Evolutionary conservation across 2,888 invertebrate genomes (phyloP), one percentile per base, ranked within the genome.

Genomic region (Apodemia zela): DNA sequence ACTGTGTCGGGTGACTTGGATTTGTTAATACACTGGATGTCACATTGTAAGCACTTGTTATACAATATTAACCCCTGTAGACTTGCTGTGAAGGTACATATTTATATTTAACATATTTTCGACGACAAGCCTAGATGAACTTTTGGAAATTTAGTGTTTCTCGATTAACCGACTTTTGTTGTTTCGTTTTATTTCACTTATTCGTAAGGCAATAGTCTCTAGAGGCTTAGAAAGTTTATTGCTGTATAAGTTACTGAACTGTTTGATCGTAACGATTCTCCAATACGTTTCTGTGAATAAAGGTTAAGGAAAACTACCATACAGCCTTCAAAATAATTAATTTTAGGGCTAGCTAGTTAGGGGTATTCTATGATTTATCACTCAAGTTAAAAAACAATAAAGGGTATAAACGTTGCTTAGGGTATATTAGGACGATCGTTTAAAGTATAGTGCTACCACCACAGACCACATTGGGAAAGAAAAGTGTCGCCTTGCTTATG

Each of bases 161-260:
- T 76, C 78, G 80, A 84, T 86, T 87, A 85, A 85, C 79, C 85
- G 75, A 74, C 80, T 80, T 79, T 74, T 72, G 75, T 70, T 84
- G 75, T 82, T 84, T 82, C 87, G 83, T 86, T 86, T 81, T 85
- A 82, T 82, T 87, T 85, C 85, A 79, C 75, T 73, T 69, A 68
- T 69, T 68, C 73, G 70, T 72, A 71, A 68, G 70, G 68, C 68
- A 65, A 65, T 6, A 65, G 60, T 59, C 65, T 60, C 38, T 18
- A 45, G 61, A 59, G 63, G 57, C 62, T 63, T 62, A 51, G 61
- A 63, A 64, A 67, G 66, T 69, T 68, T 67, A 71, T 65, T 65
- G 45, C 63, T 60, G 51, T 35, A 62, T 49, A 63, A 67, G 62
- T 67, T 65, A 63, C 10, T 3, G 17, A 21, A 51, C 51, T 54